A percentile compares a stretch with the other conserved stretches of the same genome.
These are phyloP conservation scores for Atractosteus spatula DNA, from an alignment of 2,113 vertebrate genomes.

Conservation along the genomic window DNA sequence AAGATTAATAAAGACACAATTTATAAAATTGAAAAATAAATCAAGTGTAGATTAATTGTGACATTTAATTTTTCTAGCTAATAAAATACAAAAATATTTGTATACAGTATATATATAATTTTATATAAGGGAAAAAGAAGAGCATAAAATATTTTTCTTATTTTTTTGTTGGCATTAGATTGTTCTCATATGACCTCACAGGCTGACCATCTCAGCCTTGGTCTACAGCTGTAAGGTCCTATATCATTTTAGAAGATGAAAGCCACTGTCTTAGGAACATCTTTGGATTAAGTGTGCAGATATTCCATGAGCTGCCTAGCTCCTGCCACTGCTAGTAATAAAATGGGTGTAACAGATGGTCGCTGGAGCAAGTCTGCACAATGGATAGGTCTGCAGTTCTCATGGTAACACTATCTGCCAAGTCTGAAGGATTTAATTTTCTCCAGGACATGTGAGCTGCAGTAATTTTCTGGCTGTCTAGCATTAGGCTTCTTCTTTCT, in stretches of 20 bases:
- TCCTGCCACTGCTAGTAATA: constrained; percentile 33
- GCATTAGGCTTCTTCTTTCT: background rate
- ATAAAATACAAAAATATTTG: no score
- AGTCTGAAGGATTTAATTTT: constrained; percentile 84
- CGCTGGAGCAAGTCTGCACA: constrained; percentile 89
- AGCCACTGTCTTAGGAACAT: constrained; percentile 14
- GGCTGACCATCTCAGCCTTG: constrained; percentile 38
- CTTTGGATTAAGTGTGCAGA: constrained; percentile 25
- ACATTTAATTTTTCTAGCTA: no score
- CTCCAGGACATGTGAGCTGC: constrained; percentile 80
- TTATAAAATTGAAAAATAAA: no score
- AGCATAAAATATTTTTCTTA: no score
- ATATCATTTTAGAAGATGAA: constrained; percentile 12
- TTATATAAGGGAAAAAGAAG: no score
- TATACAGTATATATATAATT: no score
- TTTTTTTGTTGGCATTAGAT: no score
- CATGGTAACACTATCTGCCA: constrained; percentile 89
- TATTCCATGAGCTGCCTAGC: constrained; percentile 38
- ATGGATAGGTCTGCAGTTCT: constrained; percentile 89
- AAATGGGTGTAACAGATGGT: constrained; percentile 97
- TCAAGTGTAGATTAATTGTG: no score
- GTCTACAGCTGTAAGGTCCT: constrained; percentile 36
- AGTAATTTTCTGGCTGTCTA: constrained; percentile 82
- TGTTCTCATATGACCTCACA: no score
- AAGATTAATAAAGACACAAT: no score